These are phyloP conservation scores for Riparia riparia DNA, from an alignment of 2,113 vertebrate species.

Conservation along the genomic window DNA sequence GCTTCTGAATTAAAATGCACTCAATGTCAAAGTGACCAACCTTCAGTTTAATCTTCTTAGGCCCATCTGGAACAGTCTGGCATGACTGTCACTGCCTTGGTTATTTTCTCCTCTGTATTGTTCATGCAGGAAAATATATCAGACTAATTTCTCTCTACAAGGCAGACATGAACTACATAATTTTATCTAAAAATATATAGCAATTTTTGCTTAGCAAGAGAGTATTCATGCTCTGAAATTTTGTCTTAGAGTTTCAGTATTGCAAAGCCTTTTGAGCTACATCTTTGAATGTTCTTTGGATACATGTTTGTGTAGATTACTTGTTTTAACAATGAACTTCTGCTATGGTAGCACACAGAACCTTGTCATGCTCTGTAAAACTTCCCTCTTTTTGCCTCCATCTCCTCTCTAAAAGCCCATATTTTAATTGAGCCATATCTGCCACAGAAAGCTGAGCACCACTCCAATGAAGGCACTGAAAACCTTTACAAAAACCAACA, in stretches of 20 bases:
- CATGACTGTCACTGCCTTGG: background rate
- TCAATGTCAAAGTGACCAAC: background rate
- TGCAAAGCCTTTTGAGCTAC: background rate
- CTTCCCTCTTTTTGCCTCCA: background rate
- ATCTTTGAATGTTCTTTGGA: background rate
- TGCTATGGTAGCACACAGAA: background rate
- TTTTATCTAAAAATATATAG: background rate
- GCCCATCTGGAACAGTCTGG: background rate
- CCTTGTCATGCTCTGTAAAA: background rate
- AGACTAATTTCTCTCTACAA: background rate
- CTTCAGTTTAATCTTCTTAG: background rate
- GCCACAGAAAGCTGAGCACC: conserved; percentile 3
- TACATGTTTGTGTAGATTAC: background rate
- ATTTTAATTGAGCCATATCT: background rate
- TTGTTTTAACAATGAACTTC: background rate
- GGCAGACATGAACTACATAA: background rate
- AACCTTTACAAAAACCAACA: background rate
- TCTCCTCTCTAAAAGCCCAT: background rate
- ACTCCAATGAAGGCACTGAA: background rate
- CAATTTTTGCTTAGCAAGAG: background rate
- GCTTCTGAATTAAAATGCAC: conserved; percentile 26
- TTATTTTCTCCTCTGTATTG: background rate
- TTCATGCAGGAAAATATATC: background rate
- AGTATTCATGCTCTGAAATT: background rate
- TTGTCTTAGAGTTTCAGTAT: background rate